Evolutionary conservation across 2,113 vertebrate genomes (phyloP).

Genomic region (Proterorhinus semilunaris): DNA sequence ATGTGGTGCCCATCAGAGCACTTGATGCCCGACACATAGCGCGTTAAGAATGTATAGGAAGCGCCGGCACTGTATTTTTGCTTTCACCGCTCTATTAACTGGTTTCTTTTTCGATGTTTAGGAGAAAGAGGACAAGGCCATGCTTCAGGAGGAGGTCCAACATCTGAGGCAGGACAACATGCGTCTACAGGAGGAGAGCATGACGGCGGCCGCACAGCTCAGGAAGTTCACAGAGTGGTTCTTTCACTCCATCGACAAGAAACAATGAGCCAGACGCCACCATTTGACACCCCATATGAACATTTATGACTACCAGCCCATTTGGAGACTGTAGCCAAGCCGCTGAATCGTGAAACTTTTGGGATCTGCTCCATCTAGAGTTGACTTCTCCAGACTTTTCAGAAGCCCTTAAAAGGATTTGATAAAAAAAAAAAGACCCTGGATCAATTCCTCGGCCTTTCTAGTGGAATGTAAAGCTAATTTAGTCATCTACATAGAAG

Average conservation of each 20-base stretch:
- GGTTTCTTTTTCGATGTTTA: slow-evolving; percentile 46
- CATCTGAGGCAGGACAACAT: slow-evolving; percentile 95
- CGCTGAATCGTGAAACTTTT: slow-evolving; percentile 21
- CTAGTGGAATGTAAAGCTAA: slow-evolving; percentile 75
- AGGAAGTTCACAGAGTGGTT: slow-evolving; percentile 98
- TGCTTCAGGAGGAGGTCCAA: slow-evolving; percentile 92
- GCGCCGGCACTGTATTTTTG: too few relatives aligned
- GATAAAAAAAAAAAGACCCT: slow-evolving; percentile 20
- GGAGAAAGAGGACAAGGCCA: slow-evolving; percentile 98
- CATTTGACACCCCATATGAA: slow-evolving; percentile 37
- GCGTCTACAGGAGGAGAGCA: slow-evolving; percentile 94
- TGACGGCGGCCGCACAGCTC: slow-evolving; percentile 91
- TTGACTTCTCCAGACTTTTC: slow-evolving; percentile 22
- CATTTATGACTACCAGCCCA: slow-evolving; percentile 31
- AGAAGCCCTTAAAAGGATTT: slow-evolving; percentile 41
- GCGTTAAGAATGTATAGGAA: too few relatives aligned
- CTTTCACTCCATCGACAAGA: slow-evolving; percentile 93
- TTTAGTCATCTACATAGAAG: slow-evolving; percentile 70
- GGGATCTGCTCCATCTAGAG: slow-evolving; percentile 22
- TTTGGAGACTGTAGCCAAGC: background rate
- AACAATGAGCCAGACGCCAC: slow-evolving; percentile 67
- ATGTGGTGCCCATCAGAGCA: too few relatives aligned
- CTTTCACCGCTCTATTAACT: too few relatives aligned
- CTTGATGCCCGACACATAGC: too few relatives aligned
- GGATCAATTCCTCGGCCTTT: slow-evolving; percentile 48